These are phyloP conservation scores for Craterocephalus amniculus DNA, from an alignment of 2,797 vertebrate species.

Conservation along the genomic window DNA sequence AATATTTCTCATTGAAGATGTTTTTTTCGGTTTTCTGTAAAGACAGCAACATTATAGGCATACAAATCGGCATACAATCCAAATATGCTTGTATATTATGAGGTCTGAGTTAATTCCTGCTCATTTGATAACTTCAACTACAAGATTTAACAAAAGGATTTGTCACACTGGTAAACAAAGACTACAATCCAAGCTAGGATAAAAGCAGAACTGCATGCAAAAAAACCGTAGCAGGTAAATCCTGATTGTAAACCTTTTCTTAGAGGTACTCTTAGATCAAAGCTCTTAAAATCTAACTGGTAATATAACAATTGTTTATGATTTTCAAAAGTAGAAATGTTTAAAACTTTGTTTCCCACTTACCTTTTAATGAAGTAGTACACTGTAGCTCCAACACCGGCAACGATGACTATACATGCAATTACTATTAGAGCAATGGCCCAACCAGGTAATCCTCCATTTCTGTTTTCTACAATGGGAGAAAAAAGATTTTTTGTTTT, in stretches of 20 bases:
- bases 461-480: accelerated
- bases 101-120: no score
- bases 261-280: no score
- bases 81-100: no score
- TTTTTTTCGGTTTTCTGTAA: not conserved
- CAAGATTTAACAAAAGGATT: no score
- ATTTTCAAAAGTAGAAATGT: not conserved
- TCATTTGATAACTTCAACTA: no score
- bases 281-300: not conserved
- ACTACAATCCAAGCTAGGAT: no score
- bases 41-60: no score
- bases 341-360: conserved; percentile 13
- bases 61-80: no score
- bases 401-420: conserved; percentile 25
- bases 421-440: conserved; percentile 68
- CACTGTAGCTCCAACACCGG: not conserved
- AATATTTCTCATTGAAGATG: not conserved
- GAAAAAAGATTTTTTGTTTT: not conserved
- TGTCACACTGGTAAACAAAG: no score
- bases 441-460: conserved; percentile 20
- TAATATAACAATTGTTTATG: not conserved
- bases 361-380: conserved; percentile 27
- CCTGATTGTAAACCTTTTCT: no score
- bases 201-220: no score
- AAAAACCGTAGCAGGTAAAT: no score